Evolutionary conservation across 92 coral and sea anemone species (phyloP), one percentile per base, ranked within the genome.

Genomic region (Diadumene lineata): DNA sequence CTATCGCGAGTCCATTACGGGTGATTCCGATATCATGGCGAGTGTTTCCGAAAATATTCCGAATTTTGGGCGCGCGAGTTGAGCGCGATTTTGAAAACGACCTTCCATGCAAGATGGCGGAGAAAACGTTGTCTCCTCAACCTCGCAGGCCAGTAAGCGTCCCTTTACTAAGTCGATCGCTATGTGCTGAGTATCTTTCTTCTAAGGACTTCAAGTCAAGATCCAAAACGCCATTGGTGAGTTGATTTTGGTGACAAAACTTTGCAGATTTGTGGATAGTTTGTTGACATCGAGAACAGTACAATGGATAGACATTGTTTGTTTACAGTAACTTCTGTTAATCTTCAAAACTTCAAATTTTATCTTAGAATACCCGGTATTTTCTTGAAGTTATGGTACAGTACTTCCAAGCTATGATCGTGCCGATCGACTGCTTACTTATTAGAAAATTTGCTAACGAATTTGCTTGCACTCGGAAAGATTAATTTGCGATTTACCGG

Each of bases 51-150:
- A 84, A 60, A n/a, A 16, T 23, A 31, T 70, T 56, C 88, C 98
- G 97, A 88, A 48, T 77, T 82, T 91, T 89, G 69, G 86, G 96
- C 96, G 94, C 89, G 92, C 92, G 68, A 90, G 66, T 77, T 66
- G 56, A 74, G 80, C 56, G 62, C n/a, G 78, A 51, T 79, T n/a
- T 86, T 78, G 82, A 75, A 90, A 87, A 77, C 86, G 84, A 90
- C 50, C 86, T 66, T 72, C n/a, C n/a, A n/a, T n/a, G n/a, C 87
- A 94, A 92, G 80, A 92, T 92, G 98, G 97, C 98, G 98, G 82
- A 88, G 64, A 68, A 64, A 70, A 77, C 88, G 81, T 63, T 44
- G 31, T 93, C 89, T 68, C 93, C 97, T 33, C 38, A 85, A 76
- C 97, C 97, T 67, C 89, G 93, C 21, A 84, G 98, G 57, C 94